Conservation (phyloP, 2,113 vertebrate species). For the Hippopotamus amphibius region DNA sequence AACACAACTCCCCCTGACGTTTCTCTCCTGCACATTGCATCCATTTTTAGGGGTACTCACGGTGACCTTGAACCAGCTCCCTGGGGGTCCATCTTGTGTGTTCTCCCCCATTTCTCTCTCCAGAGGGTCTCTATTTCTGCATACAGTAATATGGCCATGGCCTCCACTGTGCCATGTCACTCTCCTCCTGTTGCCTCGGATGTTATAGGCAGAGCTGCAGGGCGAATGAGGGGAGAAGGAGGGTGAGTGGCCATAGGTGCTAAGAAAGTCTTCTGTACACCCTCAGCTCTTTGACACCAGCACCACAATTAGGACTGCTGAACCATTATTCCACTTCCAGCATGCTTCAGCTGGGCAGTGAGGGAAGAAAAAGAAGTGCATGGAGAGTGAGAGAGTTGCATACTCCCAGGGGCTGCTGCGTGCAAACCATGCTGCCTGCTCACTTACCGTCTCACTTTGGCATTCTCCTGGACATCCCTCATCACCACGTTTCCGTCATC, state of each 20-base stretch:
- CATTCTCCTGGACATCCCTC: slow-evolving; percentile 83
- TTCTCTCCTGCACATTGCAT: not conserved
- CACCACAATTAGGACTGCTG: not conserved
- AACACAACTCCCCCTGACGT: not conserved
- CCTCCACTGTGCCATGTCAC: slow-evolving; percentile 78
- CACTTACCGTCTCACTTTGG: slow-evolving; percentile 87
- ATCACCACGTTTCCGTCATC: slow-evolving; percentile 85
- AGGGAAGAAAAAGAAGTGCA: not conserved
- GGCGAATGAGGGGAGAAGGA: not conserved
- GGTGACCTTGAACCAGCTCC: slow-evolving; percentile 90
- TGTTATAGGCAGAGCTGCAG: slow-evolving; percentile 86
- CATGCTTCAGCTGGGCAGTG: not conserved
- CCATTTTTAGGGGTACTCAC: slow-evolving; percentile 82
- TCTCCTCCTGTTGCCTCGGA: slow-evolving; percentile 64
- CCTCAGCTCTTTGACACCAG: not conserved
- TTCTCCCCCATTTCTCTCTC: not conserved
- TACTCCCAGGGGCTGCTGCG: not conserved
- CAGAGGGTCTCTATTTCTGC: not conserved
- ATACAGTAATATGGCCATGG: not conserved
- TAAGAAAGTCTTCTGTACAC: not conserved
- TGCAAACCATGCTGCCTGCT: not conserved
- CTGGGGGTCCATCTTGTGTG: not conserved
- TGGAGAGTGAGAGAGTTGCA: not conserved
- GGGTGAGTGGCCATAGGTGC: not conserved
- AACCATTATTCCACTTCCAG: not conserved